These are phyloP conservation scores for Bostrychus sinensis DNA, from an alignment of 2,113 vertebrate species.

Conservation along the genomic window DNA sequence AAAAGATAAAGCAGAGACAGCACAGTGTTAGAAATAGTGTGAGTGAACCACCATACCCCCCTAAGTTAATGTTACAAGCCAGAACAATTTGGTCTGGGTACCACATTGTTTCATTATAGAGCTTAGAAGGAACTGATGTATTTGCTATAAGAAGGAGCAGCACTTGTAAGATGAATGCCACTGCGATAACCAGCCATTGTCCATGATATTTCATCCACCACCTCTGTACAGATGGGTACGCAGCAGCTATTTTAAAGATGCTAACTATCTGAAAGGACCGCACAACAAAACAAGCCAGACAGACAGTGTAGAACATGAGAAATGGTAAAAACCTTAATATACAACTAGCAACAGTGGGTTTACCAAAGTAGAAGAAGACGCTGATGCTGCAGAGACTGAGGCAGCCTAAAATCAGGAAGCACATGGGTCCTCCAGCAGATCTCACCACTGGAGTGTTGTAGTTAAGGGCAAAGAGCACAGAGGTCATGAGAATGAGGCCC, in stretches of 20 bases:
- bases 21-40: constrained; percentile 66
- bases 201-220: constrained; percentile 82
- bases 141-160: constrained; percentile 59
- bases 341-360: constrained; percentile 70
- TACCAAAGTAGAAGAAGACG: constrained; percentile 81
- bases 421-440: constrained; percentile 85
- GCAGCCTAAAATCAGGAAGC: constrained; percentile 85
- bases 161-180: constrained; percentile 63
- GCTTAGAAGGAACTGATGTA: constrained; percentile 45
- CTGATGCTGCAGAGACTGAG: constrained; percentile 74
- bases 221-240: constrained; percentile 70
- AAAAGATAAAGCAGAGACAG: constrained; percentile 81
- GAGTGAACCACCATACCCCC: not conserved
- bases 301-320: constrained; percentile 75
- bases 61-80: constrained; percentile 51
- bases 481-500: constrained; percentile 54
- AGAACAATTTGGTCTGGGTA: constrained; percentile 74
- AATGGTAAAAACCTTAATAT: constrained; percentile 75
- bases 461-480: constrained; percentile 77
- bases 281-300: constrained; percentile 83
- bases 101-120: constrained; percentile 58
- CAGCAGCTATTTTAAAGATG: constrained; percentile 86
- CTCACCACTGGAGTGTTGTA: constrained; percentile 83
- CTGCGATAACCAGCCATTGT: constrained; percentile 73
- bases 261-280: constrained; percentile 86